These are phyloP conservation scores for Zaprionus africanus DNA, from an alignment of 1,140 invertebrate species.

Conservation along the genomic window DNA sequence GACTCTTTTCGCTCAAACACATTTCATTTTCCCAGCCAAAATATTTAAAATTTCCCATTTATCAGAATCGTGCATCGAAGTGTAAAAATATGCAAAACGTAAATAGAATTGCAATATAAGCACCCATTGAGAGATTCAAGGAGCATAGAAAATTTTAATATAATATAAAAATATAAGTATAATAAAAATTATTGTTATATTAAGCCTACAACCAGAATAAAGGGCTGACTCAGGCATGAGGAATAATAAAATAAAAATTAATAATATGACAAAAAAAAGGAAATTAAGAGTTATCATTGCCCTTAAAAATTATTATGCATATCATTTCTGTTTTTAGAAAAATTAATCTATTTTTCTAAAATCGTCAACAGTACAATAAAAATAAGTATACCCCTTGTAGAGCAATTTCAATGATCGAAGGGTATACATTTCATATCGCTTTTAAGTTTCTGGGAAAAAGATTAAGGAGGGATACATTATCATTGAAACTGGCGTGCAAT, in stretches of 20 bases:
- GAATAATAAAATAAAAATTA: too few species aligned
- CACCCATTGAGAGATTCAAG: slow-evolving; percentile 33
- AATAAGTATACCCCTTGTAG: too few species aligned
- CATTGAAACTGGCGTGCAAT: neutral
- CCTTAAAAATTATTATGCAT: too few species aligned
- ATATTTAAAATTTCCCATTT: slow-evolving; percentile 55
- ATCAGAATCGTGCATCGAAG: slow-evolving; percentile 68
- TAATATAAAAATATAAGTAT: neutral
- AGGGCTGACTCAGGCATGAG: too few species aligned
- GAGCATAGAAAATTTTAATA: neutral
- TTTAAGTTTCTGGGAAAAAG: neutral
- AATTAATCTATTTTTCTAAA: too few species aligned
- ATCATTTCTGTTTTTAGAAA: too few species aligned
- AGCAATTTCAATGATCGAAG: too few species aligned
- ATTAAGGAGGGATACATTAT: neutral
- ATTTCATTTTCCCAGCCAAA: slow-evolving; percentile 57
- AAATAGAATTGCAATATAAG: slow-evolving; percentile 28
- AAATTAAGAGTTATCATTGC: too few species aligned
- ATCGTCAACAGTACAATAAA: too few species aligned
- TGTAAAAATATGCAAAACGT: slow-evolving; percentile 52
- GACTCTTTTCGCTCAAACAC: slow-evolving; percentile 58
- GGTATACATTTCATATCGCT: neutral
- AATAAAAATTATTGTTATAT: neutral
- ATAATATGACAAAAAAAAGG: too few species aligned
- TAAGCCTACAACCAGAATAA: neutral